Conservation (phyloP, 2,888 invertebrate species). For the Drosophila mettleri region DNA sequence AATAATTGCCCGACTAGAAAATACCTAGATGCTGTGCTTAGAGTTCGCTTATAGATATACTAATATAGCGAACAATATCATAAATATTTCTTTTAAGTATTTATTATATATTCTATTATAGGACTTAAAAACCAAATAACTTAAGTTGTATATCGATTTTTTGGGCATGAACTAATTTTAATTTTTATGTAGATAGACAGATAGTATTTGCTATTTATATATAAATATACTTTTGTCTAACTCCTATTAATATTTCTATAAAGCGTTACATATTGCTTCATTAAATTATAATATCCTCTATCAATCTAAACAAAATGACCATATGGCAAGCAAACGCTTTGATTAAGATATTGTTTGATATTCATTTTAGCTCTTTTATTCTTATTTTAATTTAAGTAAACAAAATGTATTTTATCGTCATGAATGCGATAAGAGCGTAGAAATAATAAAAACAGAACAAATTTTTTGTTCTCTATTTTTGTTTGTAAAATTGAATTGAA, state of each 20-base stretch:
- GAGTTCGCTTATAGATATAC: too few relatives aligned
- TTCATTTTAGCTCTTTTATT: slow-evolving; percentile 7
- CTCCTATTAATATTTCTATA: too few relatives aligned
- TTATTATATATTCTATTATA: not conserved
- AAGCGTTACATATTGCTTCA: not conserved
- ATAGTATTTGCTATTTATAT: too few relatives aligned
- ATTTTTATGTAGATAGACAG: too few relatives aligned
- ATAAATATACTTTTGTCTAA: too few relatives aligned
- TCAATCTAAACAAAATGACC: too few relatives aligned
- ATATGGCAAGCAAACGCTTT: not conserved
- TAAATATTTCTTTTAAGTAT: not conserved
- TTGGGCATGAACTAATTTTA: too few relatives aligned
- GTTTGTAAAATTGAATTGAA: not conserved
- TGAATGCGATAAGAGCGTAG: slow-evolving; percentile 23
- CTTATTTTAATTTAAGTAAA: slow-evolving; percentile 14
- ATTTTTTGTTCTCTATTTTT: not conserved
- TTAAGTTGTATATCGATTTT: too few relatives aligned
- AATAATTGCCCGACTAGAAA: not conserved
- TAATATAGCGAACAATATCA: too few relatives aligned
- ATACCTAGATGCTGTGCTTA: not conserved
- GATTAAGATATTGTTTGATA: slow-evolving; percentile 15
- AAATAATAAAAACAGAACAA: not conserved
- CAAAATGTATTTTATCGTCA: slow-evolving; percentile 21
- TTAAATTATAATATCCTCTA: not conserved
- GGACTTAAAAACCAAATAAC: too few relatives aligned